These are phyloP conservation scores for Siphonodentalium dalli DNA, from an alignment of 2,888 invertebrate species.

Conservation along the genomic window DNA sequence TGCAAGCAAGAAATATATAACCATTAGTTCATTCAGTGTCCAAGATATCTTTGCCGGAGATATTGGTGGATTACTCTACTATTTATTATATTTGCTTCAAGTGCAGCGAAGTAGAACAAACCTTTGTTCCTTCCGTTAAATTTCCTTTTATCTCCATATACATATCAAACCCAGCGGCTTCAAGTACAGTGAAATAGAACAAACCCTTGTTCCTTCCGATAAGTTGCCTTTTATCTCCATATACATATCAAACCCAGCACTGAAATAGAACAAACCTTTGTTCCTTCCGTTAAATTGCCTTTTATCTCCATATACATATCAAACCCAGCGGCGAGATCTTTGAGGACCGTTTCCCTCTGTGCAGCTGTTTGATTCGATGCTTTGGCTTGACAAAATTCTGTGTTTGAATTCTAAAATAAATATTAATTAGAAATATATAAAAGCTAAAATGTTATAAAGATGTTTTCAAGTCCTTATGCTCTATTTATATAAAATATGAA, in stretches of 20 bases:
- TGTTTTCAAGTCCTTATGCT: too few relatives aligned
- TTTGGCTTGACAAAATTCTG: slow-evolving; percentile 72
- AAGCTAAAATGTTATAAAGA: too few relatives aligned
- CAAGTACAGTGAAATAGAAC: too few relatives aligned
- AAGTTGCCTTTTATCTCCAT: slow-evolving; percentile 89
- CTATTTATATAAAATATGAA: too few relatives aligned
- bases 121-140: slow-evolving; percentile 94
- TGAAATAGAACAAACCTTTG: slow-evolving; percentile 77
- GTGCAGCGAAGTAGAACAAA: too few relatives aligned
- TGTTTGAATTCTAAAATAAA: slow-evolving; percentile 67
- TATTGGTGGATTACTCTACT: too few relatives aligned
- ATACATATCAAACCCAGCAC: slow-evolving; percentile 87
- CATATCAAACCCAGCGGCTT: slow-evolving; percentile 90
- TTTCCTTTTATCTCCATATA: slow-evolving; percentile 90
- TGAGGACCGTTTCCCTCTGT: slow-evolving; percentile 79
- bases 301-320: slow-evolving; percentile 92
- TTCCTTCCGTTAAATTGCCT: slow-evolving; percentile 91
- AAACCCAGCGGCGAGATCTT: slow-evolving; percentile 86
- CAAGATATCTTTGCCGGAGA: too few relatives aligned
- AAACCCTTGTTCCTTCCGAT: slow-evolving; percentile 95
- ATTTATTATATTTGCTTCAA: too few relatives aligned
- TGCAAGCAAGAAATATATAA: too few relatives aligned
- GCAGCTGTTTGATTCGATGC: slow-evolving; percentile 71
- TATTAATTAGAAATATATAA: background rate
- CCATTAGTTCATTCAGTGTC: too few relatives aligned